Evolutionary conservation across 2,797 vertebrate genomes (phyloP), one percentile per base, ranked within the genome.

Genomic region (Parotocinclus haroldoi): DNA sequence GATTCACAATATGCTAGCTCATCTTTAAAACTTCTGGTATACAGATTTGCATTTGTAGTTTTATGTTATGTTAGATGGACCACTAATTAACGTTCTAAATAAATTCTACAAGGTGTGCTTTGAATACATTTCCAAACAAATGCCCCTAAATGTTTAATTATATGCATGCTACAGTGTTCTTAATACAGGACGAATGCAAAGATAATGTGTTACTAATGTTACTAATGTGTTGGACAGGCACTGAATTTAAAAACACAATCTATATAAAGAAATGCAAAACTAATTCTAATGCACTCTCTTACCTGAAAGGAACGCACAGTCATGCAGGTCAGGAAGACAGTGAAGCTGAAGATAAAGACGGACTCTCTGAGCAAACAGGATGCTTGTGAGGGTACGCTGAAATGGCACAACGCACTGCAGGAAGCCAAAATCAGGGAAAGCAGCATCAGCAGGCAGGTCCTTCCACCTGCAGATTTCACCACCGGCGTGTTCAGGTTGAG

Each of bases 371-470:
- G 81, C 56, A 89, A 7, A 62, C 93, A 95, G 12, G 71, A 79
- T 62, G 73, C 1, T 1, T 10, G 68, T 0, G 82, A 83, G 1
- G 92, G 93, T 0, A 0, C 53, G 61, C 89, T 89, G 12, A 94
- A 79, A 9, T 91, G 91, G 71, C 85, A 83, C 10, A 91, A 76
- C 10, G 90, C 69, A 66, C 87, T 89, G 67, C 74, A 45, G 18
- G 85, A 87, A 0, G 88, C 90, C 4, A 66, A 39, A 0, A 83
- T 83, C 59, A 94, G 78, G 0, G 88, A 78, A 0, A 67, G 65
- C 73, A 94, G 79, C 91, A 94, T 92, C 59, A 93, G 65, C 58
- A 95, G 90, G 79, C 92, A 94, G 75, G 91, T 90, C 71, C 77
- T 87, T 9, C 92, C 92, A 0, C 93, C 92, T 0, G 94, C 93